These are phyloP conservation scores for Drosophila malerkotliana DNA, from an alignment of 1,140 invertebrate genomes.

Conservation along the genomic window DNA sequence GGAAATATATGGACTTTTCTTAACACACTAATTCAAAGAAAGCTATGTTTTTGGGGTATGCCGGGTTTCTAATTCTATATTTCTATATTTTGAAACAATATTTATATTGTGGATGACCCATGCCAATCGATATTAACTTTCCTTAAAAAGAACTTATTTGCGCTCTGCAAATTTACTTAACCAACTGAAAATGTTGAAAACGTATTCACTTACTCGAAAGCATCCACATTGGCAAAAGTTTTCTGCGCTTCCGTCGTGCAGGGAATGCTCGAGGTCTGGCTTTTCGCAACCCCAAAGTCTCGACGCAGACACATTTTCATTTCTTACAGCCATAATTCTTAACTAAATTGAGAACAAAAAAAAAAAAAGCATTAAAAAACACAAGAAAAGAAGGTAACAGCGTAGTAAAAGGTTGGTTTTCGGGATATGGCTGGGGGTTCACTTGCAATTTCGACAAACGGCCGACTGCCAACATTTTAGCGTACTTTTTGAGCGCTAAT, in stretches of 20 bases:
- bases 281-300: constrained; percentile 28
- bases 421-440: constrained; percentile 19
- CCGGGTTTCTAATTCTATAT: neutral
- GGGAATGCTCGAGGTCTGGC: constrained; percentile 45
- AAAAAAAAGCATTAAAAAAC: constrained; percentile 15
- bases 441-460: constrained; percentile 67
- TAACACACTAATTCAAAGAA: constrained; percentile 4
- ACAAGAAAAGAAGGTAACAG: constrained; percentile 21
- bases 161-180: constrained; percentile 41
- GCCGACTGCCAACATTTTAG: constrained; percentile 64
- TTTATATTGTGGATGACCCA: neutral
- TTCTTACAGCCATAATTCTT: constrained; percentile 72
- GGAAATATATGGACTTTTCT: constrained; percentile 17
- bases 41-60: constrained; percentile 14
- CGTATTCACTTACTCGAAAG: constrained; percentile 25
- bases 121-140: neutral
- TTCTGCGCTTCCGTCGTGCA: constrained; percentile 30
- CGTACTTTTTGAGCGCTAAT: constrained; percentile 66
- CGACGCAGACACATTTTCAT: constrained; percentile 64
- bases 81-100: neutral
- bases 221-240: constrained; percentile 35
- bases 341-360: constrained; percentile 56
- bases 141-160: constrained; percentile 3
- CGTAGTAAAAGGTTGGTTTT: constrained; percentile 34
- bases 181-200: constrained; percentile 24